phyloP scores from a whole-genome alignment of 2,113 vertebrate genomes.

The Amblyornis subalaris region DNA sequence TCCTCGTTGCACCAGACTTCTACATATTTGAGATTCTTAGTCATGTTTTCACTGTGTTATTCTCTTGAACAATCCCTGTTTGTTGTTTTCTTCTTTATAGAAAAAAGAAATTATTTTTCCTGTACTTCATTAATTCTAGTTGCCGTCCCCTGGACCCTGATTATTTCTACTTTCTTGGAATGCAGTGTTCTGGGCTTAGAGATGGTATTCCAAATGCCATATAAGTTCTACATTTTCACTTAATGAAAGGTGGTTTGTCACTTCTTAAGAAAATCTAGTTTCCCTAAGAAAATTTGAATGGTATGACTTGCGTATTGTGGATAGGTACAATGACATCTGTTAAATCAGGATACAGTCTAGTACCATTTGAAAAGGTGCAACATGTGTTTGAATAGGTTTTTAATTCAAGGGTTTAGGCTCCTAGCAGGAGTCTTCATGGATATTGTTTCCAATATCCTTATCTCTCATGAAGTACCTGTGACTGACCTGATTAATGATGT shows the following conservation, averaged over 20 bases:
- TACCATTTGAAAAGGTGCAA: not conserved
- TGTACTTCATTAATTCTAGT: not conserved
- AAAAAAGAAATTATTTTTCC: not conserved
- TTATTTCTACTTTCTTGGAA: not conserved
- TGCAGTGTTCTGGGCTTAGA: not conserved
- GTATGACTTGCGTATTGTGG: not conserved
- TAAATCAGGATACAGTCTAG: not conserved
- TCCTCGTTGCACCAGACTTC: not conserved
- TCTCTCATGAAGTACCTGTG: not conserved
- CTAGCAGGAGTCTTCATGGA: not conserved
- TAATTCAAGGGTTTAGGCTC: not conserved
- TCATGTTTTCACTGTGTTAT: not conserved
- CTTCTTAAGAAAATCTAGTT: not conserved
- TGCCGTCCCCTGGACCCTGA: not conserved
- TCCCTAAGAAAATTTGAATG: not conserved
- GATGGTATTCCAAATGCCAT: not conserved
- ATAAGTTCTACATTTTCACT: not conserved
- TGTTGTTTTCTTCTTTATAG: not conserved
- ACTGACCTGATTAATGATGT: not conserved
- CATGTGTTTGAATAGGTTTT: not conserved
- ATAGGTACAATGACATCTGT: not conserved
- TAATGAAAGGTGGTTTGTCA: not conserved
- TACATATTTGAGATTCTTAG: not conserved
- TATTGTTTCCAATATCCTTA: not conserved
- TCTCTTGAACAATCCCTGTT: not conserved